These are phyloP conservation scores for Diuraphis noxia DNA, from an alignment of 1,140 invertebrate species.

Conservation along the genomic window DNA sequence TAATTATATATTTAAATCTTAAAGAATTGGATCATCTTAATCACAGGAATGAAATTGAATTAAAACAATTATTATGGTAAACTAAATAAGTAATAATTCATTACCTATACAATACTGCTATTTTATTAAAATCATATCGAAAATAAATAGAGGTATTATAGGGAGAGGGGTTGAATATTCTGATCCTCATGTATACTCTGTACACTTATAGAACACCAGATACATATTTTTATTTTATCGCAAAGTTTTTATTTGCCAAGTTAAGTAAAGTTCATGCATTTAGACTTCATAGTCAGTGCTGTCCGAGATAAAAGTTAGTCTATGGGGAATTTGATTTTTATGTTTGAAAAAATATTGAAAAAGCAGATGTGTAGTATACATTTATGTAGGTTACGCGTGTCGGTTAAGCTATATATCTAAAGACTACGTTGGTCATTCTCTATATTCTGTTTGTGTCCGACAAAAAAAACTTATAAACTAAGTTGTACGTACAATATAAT, in stretches of 20 bases:
- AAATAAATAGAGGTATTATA: too few species aligned
- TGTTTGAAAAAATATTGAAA: background rate
- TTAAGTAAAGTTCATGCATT: background rate
- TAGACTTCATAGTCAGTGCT: background rate
- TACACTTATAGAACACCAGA: background rate
- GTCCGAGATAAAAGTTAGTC: background rate
- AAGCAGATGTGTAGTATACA: background rate
- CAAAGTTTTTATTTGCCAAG: background rate
- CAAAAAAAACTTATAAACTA: background rate
- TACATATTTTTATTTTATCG: background rate
- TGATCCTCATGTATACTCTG: background rate
- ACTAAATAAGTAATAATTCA: too few species aligned
- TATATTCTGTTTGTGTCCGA: background rate
- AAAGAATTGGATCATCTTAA: too few species aligned
- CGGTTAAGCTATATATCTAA: background rate
- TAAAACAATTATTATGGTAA: too few species aligned
- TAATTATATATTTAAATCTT: too few species aligned
- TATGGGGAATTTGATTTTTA: background rate
- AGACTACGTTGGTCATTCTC: background rate
- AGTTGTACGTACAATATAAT: too few species aligned
- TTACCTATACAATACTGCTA: too few species aligned
- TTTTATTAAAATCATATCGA: too few species aligned
- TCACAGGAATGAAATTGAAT: too few species aligned
- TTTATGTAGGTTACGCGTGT: background rate
- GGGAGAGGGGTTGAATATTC: background rate